Conservation (phyloP, 2,113 vertebrate species). For the Herpetotheres cachinnans region DNA sequence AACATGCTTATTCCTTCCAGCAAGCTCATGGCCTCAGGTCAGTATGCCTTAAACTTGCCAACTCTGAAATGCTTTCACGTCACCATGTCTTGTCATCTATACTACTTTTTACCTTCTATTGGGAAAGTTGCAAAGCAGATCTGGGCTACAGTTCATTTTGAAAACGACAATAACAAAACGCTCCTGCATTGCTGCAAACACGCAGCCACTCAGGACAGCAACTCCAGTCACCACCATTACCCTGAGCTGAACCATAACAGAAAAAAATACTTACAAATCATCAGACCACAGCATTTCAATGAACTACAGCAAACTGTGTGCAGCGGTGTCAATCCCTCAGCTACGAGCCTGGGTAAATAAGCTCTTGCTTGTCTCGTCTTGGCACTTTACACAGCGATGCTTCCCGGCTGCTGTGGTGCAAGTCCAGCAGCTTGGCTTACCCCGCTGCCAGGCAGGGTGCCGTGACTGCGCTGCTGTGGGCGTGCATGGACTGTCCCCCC, state of each 20-base stretch:
- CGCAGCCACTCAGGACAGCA: neutral
- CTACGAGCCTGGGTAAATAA: accelerated
- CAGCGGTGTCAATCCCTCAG: neutral
- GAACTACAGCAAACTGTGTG: neutral
- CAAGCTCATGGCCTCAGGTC: neutral
- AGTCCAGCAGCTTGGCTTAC: neutral
- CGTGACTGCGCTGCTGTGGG: accelerated
- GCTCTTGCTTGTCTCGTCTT: neutral
- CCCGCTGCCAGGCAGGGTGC: neutral
- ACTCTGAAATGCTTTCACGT: neutral
- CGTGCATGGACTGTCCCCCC: neutral
- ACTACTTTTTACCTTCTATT: neutral
- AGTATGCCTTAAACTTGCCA: neutral
- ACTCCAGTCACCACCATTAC: neutral
- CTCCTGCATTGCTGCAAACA: neutral
- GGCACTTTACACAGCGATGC: accelerated
- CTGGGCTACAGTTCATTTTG: neutral
- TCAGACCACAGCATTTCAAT: neutral
- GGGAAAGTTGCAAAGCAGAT: neutral
- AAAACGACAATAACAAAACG: neutral
- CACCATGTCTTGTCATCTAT: no score
- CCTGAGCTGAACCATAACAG: neutral
- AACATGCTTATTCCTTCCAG: accelerated
- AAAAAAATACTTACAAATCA: neutral
- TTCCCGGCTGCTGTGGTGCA: neutral